Base-by-base conservation (phyloP, 2,113 vertebrate genomes). In the Syngnathoides biaculeatus region DNA sequence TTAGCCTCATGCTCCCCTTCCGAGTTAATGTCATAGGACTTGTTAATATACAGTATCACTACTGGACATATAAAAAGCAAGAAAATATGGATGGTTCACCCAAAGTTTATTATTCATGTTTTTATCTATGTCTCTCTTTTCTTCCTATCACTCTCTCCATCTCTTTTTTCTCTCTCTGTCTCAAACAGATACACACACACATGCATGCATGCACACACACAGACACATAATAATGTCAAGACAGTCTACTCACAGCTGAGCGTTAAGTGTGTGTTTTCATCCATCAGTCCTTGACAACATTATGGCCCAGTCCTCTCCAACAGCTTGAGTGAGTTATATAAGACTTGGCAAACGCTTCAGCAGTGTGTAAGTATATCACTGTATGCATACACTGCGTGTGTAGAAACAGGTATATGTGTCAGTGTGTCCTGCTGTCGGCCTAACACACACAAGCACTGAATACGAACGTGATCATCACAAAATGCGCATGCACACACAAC, bases 1-100 rank as follows among this genome's bases (percentile, higher is more conserved):
- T 82, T 84, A 82, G 82, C 73, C 67, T 66, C 71, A 67, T 40
- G 24, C 64, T 69, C 72, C 63, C 60, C 67, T 48, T 57, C 43
- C 43, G 50, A 71, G 56, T 57, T 73, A 62, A 75, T 50, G 48
- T 64, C 65, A 64, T 69, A 81, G 71, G 68, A 74, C 74, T 64
- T 1, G 17, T 73, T 69, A 73, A 76, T 69, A 53, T 65, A n/a
- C n/a, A n/a, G n/a, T n/a, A 71, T 56, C 63, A 62, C 63, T 43
- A 35, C 30, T 35, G 30, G 3, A 11, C 65, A 65, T 35, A 30
- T 72, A 57, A 57, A 68, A 69, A 27, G 62, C 20, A 27, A 74
- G 40, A 58, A 53, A 38, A 72, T n/a, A 58, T 55, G 47, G 52
- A 57, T 8, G n/a, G 27, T 39, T 59, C 59, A 68, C 22, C 7